These are phyloP conservation scores for Calameuta pallipes DNA, from an alignment of 2,888 invertebrate genomes.

Conservation along the genomic window DNA sequence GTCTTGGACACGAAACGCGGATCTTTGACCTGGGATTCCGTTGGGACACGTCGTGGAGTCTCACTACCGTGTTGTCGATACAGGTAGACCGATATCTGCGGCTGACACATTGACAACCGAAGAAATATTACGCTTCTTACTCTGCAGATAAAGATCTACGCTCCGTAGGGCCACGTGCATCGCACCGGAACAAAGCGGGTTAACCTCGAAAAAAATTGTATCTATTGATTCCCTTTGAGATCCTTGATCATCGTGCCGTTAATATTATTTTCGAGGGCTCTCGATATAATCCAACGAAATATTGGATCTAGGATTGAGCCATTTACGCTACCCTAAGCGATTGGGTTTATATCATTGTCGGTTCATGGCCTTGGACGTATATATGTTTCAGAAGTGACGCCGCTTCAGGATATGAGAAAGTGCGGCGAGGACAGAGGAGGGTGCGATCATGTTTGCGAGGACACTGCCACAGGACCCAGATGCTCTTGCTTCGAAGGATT, in stretches of 20 bases:
- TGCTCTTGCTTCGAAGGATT: conserved; percentile 68
- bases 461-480: conserved; percentile 57
- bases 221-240: neutral
- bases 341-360: neutral
- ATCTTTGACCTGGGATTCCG: neutral
- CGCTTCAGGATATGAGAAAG: conserved; percentile 38
- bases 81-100: conserved; percentile 2
- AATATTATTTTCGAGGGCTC: neutral
- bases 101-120: conserved; percentile 20
- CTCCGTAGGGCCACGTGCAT: neutral
- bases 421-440: conserved; percentile 66
- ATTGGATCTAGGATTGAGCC: neutral
- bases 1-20: neutral
- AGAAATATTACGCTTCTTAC: conserved; percentile 23
- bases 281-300: neutral
- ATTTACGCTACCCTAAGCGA: neutral
- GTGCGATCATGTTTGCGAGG: conserved; percentile 69
- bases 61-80: neutral
- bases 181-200: neutral
- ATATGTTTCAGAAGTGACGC: neutral
- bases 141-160: conserved; percentile 14
- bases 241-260: neutral
- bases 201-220: neutral
- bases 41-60: neutral
- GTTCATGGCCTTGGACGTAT: neutral